These are phyloP conservation scores for Chionis minor DNA, from an alignment of 2,113 vertebrate species.

Conservation along the genomic window DNA sequence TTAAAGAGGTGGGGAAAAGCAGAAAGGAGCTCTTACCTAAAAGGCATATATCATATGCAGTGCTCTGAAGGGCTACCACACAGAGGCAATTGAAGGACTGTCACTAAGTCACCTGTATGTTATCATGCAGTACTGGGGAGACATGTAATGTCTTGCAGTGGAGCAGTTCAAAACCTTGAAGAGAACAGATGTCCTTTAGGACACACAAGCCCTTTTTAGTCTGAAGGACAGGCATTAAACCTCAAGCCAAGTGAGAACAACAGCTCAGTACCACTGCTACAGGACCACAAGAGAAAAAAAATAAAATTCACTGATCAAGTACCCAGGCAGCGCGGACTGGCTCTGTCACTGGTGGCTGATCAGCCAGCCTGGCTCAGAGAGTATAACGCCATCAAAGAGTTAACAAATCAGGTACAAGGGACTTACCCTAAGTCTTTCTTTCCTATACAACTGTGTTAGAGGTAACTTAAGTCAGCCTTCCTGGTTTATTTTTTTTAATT, in stretches of 20 bases:
- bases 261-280: not conserved
- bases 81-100: not conserved
- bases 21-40: not conserved
- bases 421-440: not conserved
- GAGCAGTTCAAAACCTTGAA: not conserved
- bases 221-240: not conserved
- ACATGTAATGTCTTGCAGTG: not conserved
- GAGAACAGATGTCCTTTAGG: not conserved
- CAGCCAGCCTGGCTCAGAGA: not conserved
- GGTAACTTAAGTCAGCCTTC: not conserved
- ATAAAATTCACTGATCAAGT: not conserved
- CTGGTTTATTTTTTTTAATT: not conserved
- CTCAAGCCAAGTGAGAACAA: not conserved
- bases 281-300: not conserved
- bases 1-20: not conserved
- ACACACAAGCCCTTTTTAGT: not conserved
- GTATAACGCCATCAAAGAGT: not conserved
- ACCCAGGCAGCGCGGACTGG: fast-evolving
- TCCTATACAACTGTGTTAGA: not conserved
- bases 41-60: not conserved
- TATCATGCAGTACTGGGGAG: not conserved
- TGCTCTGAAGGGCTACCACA: not conserved
- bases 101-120: not conserved
- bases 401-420: not conserved
- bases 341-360: not conserved